A percentile compares a stretch with the other conserved stretches of the same genome.
These are phyloP conservation scores for Distichodus sexfasciatus DNA, from an alignment of 2,797 vertebrate genomes.

Conservation along the genomic window DNA sequence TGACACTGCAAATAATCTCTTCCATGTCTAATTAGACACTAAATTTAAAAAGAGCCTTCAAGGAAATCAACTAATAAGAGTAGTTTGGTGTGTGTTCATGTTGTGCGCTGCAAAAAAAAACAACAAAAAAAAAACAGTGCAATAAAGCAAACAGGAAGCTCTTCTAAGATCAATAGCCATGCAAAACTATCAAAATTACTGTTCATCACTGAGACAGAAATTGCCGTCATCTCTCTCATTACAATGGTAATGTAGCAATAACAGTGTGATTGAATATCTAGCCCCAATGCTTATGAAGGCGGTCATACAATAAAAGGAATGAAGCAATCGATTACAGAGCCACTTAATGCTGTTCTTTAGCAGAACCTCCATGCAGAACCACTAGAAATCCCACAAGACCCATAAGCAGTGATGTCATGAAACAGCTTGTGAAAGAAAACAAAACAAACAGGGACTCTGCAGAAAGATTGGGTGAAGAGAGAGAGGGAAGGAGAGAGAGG, in stretches of 20 bases:
- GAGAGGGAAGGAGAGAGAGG: slow-evolving; percentile 16
- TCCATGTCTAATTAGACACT: slow-evolving; percentile 56
- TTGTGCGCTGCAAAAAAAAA: no score
- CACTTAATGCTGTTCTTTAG: background rate
- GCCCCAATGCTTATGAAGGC: background rate
- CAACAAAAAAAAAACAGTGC: background rate
- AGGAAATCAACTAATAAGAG: background rate
- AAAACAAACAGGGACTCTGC: background rate
- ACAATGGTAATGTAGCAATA: slow-evolving; percentile 22
- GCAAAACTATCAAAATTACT: slow-evolving; percentile 14
- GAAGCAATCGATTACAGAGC: slow-evolving; percentile 6
- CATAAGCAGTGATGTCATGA: slow-evolving; percentile 7
- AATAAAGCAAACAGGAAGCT: slow-evolving; percentile 29
- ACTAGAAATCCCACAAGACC: background rate
- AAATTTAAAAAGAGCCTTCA: slow-evolving; percentile 44
- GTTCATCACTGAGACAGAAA: slow-evolving; percentile 23
- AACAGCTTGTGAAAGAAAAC: background rate
- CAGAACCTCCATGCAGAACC: background rate
- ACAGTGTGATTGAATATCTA: slow-evolving; percentile 1
- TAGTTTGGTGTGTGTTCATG: no score
- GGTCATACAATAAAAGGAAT: slow-evolving; percentile 16
- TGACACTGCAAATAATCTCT: slow-evolving; percentile 61
- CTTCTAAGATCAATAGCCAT: slow-evolving; percentile 22
- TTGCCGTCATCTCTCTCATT: slow-evolving; percentile 17
- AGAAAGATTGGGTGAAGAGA: background rate